phyloP scores from a whole-genome alignment of 2,113 vertebrate genomes.

The Symphodus melops region DNA sequence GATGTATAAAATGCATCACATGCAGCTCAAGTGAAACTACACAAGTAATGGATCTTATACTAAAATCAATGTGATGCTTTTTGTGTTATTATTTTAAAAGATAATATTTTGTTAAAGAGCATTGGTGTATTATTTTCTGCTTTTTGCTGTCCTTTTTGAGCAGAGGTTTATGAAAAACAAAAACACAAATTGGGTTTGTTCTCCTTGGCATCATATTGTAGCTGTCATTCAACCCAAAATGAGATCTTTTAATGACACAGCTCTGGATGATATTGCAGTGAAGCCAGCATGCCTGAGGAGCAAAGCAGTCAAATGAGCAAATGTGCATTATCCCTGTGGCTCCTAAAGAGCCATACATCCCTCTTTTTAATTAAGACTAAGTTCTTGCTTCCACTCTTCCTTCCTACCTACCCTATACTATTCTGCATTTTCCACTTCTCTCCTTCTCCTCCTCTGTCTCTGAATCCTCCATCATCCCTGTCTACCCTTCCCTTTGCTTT shows the following conservation, averaged over 20 bases:
- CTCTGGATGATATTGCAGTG: conserved; percentile 68
- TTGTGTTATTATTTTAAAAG: conserved; percentile 7
- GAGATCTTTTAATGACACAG: conserved; percentile 67
- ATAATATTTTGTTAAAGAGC: conserved; percentile 17
- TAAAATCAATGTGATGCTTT: conserved; percentile 11
- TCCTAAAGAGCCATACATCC: conserved; percentile 71
- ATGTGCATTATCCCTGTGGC: conserved; percentile 71
- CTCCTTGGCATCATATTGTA: conserved; percentile 39
- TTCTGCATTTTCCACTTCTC: conserved; percentile 27
- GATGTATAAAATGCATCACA: conserved; percentile 40
- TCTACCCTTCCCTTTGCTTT: background rate
- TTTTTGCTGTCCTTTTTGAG: background rate
- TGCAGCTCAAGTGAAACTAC: conserved; percentile 16
- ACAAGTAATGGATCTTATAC: conserved; percentile 12
- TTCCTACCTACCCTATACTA: conserved; percentile 34
- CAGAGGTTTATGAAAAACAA: conserved; percentile 29
- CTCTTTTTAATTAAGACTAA: conserved; percentile 75
- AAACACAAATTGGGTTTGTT: conserved; percentile 44
- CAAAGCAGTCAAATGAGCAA: conserved; percentile 71
- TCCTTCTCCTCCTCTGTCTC: background rate
- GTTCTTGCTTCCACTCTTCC: conserved; percentile 45
- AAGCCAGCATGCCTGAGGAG: conserved; percentile 72
- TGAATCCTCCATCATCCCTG: conserved; percentile 5
- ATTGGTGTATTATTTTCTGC: conserved; percentile 4
- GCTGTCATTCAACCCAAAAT: conserved; percentile 71